Conservation (phyloP, 2,888 invertebrate species). For the Trachelus iudaicus region DNA sequence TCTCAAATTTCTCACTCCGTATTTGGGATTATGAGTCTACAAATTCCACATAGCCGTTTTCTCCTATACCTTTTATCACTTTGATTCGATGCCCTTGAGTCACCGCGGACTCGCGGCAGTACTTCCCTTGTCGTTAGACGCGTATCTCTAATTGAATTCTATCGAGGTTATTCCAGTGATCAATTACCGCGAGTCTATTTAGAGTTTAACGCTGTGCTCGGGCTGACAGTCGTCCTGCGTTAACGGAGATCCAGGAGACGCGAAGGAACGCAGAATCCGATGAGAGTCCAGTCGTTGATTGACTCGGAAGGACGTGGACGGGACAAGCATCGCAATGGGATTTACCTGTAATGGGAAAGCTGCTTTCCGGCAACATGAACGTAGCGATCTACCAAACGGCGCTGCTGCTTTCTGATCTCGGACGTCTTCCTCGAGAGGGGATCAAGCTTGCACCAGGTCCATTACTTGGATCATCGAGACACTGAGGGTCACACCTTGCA, state of each 20-base stretch:
- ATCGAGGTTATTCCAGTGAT: background rate
- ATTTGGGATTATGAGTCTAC: slow-evolving; percentile 57
- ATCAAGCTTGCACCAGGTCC: background rate
- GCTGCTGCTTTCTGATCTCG: background rate
- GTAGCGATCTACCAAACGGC: slow-evolving; percentile 23
- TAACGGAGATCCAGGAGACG: background rate
- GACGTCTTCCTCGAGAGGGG: background rate
- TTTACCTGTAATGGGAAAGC: slow-evolving; percentile 65
- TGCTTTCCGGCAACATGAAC: slow-evolving; percentile 65
- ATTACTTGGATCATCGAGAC: background rate
- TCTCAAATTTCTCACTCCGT: slow-evolving; percentile 65
- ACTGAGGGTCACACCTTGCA: background rate
- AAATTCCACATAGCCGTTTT: slow-evolving; percentile 21
- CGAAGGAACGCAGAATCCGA: background rate
- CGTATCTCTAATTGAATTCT: background rate
- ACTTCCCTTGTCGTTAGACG: background rate
- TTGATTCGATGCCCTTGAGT: background rate
- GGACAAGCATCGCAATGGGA: background rate
- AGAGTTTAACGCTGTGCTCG: background rate
- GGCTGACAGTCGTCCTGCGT: background rate
- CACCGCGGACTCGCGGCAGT: background rate
- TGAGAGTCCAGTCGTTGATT: background rate
- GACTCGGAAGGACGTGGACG: background rate
- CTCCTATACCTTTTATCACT: background rate
- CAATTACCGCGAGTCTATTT: background rate